Base-by-base conservation (phyloP, 2,113 vertebrate genomes). In the Falcunculus frontatus region DNA sequence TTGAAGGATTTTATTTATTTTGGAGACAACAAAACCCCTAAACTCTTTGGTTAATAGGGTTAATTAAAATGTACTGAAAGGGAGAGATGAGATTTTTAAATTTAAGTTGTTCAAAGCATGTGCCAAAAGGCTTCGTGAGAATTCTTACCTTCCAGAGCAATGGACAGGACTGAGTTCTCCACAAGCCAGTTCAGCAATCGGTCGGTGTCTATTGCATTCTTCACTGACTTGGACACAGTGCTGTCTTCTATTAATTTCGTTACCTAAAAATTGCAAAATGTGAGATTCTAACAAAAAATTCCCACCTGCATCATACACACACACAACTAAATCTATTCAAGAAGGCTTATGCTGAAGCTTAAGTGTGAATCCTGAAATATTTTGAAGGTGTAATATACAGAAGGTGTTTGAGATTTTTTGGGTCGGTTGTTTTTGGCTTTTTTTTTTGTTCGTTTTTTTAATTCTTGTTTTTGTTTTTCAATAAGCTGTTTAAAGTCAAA, bases 171-270 rank as follows among this genome's bases (percentile, higher is more conserved):
- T 7, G 99, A 99, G 95, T 99, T 99, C 96, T 99, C 99, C 80
- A 99, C 99, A 3, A 99, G 98, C 99, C 99, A 99, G 62, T 99
- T 99, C 39, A 99, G 97, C 23, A 99, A 96, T 74, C 99, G 97
- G 95, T 99, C 99, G 17, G 99, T 99, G 96, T 99, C 99, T 75
- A 99, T 99, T 73, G 99, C 99, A 42, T 99, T 99, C 97, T 99
- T 99, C 97, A 99, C 99, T 1, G 99, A 99, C 95, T 99, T 99
- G 33, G 99, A 99, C 92, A 99, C 98, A 16, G 99, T 99, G 96
- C 99, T 99, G 97, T 99, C 99, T 96, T 99, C 99, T 96, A 99
- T 99, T 82, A 99, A 97, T 97, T 99, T 99, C 0, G 99, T 99
- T 94, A 99, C 99, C 99, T 99, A 90, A 75, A 94, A 97, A 95